Conservation (phyloP, 2,797 vertebrate genomes). For the Labroides dimidiatus region DNA sequence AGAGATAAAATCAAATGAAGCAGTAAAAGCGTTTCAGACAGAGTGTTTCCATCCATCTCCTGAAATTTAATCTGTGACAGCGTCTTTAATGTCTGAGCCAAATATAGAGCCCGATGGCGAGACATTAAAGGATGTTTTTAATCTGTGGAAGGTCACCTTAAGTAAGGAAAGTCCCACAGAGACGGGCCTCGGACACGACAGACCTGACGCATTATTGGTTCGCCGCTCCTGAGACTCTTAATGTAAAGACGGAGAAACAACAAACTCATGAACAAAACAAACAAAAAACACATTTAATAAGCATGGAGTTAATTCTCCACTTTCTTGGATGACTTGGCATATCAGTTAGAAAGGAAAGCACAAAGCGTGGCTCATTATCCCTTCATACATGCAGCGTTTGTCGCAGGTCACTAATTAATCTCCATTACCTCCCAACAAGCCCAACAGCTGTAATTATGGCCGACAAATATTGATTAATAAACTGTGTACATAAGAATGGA, state of each 20-base stretch:
- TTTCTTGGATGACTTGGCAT: conserved; percentile 87
- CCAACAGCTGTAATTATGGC: conserved; percentile 92
- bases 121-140: conserved; percentile 52
- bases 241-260: conserved; percentile 56
- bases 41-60: conserved; percentile 14
- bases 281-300: conserved; percentile 74
- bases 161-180: conserved; percentile 56
- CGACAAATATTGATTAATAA: conserved; percentile 97
- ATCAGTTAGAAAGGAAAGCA: conserved; percentile 91
- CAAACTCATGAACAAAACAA: conserved; percentile 45
- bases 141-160: conserved; percentile 71
- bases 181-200: conserved; percentile 44
- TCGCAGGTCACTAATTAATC: conserved; percentile 95
- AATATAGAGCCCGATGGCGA: conserved; percentile 34
- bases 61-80: neutral
- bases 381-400: conserved; percentile 86
- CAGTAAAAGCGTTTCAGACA: conserved; percentile 18
- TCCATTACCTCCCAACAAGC: conserved; percentile 89
- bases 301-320: conserved; percentile 73
- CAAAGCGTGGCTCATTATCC: conserved; percentile 90
- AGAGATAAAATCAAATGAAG: neutral
- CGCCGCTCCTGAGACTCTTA: conserved; percentile 60
- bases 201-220: conserved; percentile 62
- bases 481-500: conserved; percentile 85
- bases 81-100: conserved; percentile 35